Conservation (phyloP, 2,888 invertebrate species). For the Zeuzera pyrina region DNA sequence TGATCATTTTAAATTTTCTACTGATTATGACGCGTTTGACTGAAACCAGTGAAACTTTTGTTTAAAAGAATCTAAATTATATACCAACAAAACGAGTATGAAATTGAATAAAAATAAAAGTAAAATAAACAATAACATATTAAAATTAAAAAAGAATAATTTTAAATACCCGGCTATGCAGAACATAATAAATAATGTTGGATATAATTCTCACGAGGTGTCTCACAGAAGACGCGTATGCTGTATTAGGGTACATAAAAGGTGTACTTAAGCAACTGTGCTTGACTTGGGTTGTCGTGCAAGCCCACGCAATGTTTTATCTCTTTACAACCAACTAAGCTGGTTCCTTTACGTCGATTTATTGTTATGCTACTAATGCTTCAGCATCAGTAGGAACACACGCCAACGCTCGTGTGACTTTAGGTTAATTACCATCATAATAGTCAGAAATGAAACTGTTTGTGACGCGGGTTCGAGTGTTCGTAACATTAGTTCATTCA, state of each 20-base stretch:
- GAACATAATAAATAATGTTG: neutral
- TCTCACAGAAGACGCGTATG: constrained; percentile 9
- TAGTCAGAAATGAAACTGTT: constrained; percentile 13
- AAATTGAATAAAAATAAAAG: neutral
- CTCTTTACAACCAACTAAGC: constrained; percentile 54
- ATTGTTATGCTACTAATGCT: constrained; percentile 62
- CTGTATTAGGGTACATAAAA: constrained; percentile 52
- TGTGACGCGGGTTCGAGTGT: too few relatives aligned
- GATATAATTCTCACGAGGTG: constrained; percentile 18
- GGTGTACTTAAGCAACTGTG: constrained; percentile 57
- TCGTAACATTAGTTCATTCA: too few relatives aligned
- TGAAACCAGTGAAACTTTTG: constrained; percentile 25
- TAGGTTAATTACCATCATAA: constrained; percentile 57
- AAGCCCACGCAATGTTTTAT: constrained; percentile 63
- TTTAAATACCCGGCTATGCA: neutral
- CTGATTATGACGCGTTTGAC: constrained; percentile 25
- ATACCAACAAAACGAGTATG: neutral
- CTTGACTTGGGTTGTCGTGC: constrained; percentile 34
- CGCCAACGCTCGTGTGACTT: constrained; percentile 46
- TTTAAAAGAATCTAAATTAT: neutral
- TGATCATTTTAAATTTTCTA: constrained; percentile 27
- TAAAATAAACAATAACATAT: neutral
- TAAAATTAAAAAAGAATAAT: neutral
- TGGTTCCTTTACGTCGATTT: constrained; percentile 60
- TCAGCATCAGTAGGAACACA: constrained; percentile 38